phyloP scores from a whole-genome alignment of 2,797 vertebrate genomes.

The Cryptoprocta ferox region DNA sequence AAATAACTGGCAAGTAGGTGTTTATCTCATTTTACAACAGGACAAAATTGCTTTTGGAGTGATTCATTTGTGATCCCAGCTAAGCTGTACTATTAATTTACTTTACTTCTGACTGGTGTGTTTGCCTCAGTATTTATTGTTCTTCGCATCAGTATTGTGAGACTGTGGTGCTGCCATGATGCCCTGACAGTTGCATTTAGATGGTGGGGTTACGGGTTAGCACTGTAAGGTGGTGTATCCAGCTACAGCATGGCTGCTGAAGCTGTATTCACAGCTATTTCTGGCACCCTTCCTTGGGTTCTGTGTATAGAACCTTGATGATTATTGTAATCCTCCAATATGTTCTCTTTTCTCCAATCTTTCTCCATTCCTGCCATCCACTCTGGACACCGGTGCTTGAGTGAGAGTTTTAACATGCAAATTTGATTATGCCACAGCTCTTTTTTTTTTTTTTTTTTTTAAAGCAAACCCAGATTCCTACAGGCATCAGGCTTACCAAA shows the following conservation, averaged over 20 bases:
- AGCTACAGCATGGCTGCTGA: neutral
- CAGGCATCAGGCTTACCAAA: neutral
- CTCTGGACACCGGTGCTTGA: neutral
- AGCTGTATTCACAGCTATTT: neutral
- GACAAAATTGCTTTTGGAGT: constrained; percentile 81
- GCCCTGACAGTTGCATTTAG: constrained; percentile 77
- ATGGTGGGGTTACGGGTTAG: constrained; percentile 69
- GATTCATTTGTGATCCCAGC: constrained; percentile 81
- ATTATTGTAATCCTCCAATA: neutral
- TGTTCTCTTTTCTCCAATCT: neutral
- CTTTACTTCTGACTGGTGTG: constrained; percentile 74
- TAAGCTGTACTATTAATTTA: constrained; percentile 81
- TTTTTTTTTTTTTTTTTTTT: neutral
- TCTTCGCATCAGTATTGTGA: constrained; percentile 69
- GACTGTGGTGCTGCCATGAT: neutral
- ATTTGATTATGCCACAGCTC: constrained; percentile 51
- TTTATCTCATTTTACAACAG: constrained; percentile 82
- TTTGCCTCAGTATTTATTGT: constrained; percentile 77
- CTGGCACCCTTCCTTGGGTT: constrained; percentile 1
- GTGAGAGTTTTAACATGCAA: constrained; percentile 58
- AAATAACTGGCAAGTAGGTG: constrained; percentile 80
- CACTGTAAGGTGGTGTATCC: neutral
- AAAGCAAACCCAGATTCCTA: constrained; percentile 16
- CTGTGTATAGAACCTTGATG: neutral
- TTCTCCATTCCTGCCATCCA: neutral